phyloP scores from a whole-genome alignment of 2,797 vertebrate genomes.

The Valencia hispanica region DNA sequence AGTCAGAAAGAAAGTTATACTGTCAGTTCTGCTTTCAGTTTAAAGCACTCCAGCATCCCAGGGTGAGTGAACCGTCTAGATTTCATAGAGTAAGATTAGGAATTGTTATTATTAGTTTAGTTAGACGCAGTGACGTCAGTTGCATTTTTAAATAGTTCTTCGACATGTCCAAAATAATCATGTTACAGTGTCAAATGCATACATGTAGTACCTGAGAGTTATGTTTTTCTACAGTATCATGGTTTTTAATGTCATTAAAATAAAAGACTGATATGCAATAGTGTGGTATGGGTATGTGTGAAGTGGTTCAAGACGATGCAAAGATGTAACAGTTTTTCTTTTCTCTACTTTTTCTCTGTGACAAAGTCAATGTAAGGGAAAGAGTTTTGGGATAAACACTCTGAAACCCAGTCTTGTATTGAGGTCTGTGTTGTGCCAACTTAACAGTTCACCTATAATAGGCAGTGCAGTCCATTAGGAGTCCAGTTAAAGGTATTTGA shows the following conservation, averaged over 20 bases:
- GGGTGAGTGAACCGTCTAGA: neutral
- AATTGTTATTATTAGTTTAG: too few relatives aligned
- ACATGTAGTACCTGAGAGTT: neutral
- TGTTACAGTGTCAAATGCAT: neutral
- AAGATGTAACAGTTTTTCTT: neutral
- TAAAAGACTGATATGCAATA: neutral
- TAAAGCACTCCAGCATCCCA: too few relatives aligned
- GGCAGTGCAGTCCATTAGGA: neutral
- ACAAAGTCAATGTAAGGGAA: neutral
- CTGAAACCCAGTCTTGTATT: neutral
- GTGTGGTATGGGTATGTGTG: neutral
- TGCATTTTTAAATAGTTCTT: too few relatives aligned
- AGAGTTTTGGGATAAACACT: neutral
- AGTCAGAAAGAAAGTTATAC: neutral
- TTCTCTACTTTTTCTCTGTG: neutral
- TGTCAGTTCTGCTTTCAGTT: too few relatives aligned
- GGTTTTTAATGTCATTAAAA: neutral
- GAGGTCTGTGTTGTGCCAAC: neutral
- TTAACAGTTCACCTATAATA: neutral
- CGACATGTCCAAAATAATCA: neutral
- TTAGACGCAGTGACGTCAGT: too few relatives aligned
- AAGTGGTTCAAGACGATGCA: neutral
- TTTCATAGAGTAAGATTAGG: neutral
- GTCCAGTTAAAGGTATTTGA: neutral
- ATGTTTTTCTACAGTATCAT: neutral